Percentiles rank a stretch among this genome's conserved stretches.
phyloP scores from a whole-genome alignment of 2,113 vertebrate genomes.

The Oreochromis tanganicae region DNA sequence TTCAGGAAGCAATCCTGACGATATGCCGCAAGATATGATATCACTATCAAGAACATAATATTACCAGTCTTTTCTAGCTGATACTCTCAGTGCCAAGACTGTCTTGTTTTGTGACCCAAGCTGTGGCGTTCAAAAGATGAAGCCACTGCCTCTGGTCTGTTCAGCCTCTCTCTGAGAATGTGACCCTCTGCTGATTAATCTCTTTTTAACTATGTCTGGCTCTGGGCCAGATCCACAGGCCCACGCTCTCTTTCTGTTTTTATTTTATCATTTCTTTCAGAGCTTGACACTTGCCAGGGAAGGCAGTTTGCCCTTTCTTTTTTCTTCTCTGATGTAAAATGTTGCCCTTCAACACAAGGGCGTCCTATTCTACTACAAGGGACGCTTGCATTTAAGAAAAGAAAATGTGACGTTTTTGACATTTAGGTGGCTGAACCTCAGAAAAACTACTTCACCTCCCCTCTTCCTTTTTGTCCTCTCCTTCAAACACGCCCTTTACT shows the following conservation, averaged over 20 bases:
- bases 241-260: conserved; percentile 28
- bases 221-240: conserved; percentile 46
- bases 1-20: background rate
- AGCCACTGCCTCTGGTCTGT: conserved; percentile 4
- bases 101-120: background rate
- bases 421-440: background rate
- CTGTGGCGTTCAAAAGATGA: conserved; percentile 12
- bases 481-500: background rate
- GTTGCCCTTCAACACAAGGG: conserved; percentile 12
- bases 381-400: background rate
- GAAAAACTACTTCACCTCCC: background rate
- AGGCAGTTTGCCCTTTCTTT: conserved; percentile 17
- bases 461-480: background rate
- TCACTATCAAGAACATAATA: background rate
- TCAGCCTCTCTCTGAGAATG: conserved; percentile 58
- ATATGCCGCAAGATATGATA: background rate
- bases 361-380: background rate
- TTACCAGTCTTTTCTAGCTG: background rate
- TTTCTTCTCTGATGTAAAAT: conserved; percentile 6
- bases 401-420: background rate
- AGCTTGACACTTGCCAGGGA: conserved; percentile 31
- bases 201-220: conserved; percentile 66
- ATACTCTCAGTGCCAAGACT: background rate
- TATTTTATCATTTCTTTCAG: conserved; percentile 52
- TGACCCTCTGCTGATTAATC: conserved; percentile 69